Evolutionary conservation across 2,888 invertebrate genomes (phyloP).

Genomic region (Hypercompe scribonia): DNA sequence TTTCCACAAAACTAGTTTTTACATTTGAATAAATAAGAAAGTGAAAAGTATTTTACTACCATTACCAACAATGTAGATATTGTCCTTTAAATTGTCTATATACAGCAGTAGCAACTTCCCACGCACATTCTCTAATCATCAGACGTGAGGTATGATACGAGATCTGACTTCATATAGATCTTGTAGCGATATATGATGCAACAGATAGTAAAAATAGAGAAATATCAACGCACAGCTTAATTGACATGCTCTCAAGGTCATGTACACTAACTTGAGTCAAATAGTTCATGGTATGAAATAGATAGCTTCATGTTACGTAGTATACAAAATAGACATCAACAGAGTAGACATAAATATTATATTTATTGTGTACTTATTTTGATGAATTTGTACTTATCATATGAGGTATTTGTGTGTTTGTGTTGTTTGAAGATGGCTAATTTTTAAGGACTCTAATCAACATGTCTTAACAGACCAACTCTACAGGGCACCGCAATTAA

Average conservation of each 20-base stretch:
- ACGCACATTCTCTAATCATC: slow-evolving; percentile 47
- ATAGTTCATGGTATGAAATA: not conserved
- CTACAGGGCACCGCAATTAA: not conserved
- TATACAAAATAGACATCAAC: not conserved
- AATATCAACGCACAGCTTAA: slow-evolving; percentile 65
- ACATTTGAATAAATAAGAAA: slow-evolving; percentile 1
- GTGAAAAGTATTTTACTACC: slow-evolving; percentile 6
- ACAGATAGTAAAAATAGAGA: slow-evolving; percentile 63
- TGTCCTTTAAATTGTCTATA: slow-evolving; percentile 6
- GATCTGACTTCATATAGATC: slow-evolving; percentile 68
- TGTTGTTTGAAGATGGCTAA: not conserved
- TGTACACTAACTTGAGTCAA: slow-evolving; percentile 23
- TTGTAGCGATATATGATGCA: slow-evolving; percentile 64
- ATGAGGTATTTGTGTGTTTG: not conserved
- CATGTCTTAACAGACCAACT: not conserved
- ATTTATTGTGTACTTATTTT: not conserved
- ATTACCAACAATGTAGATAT: not conserved
- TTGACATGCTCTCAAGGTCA: slow-evolving; percentile 64
- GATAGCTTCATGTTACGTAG: not conserved
- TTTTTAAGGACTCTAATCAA: not conserved
- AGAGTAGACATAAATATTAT: not conserved
- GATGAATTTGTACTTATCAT: not conserved
- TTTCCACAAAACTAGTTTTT: not conserved
- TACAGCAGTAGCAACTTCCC: slow-evolving; percentile 31
- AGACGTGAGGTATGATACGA: slow-evolving; percentile 44